Evolutionary conservation across 2,888 invertebrate genomes (phyloP), one percentile per base, ranked within the genome.

Genomic region (Drosophila multiciliata): DNA sequence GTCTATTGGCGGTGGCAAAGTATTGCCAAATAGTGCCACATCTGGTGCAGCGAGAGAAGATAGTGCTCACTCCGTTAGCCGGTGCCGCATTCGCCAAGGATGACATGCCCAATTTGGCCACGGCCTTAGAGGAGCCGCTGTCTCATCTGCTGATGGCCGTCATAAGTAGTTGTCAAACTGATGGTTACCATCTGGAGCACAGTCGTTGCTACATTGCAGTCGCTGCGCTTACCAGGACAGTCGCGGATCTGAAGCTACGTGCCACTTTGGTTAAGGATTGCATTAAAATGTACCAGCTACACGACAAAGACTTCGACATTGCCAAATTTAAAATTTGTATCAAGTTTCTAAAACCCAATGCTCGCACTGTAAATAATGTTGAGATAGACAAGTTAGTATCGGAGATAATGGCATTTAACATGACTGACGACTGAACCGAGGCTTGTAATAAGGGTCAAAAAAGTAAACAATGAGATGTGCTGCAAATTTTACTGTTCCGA

Each of bases 151-250:
- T 86, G 11, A 68, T 74, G 58, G 72, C 86, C 7, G 45, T 86
- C 12, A 78, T 87, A 36, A 75, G 86, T 33, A 86, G 85, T 40
- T 87, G 90, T 66, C 90, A 89, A 57, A 75, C 88, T 9, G 80
- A 85, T 62, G 90, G 85, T 1, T 78, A 73, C 57, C 67, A 73
- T 26, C 58, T 86, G 63, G 59, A 70, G 61, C 74, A 85, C 38
- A 89, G 85, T 63, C 75, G 78, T 35, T 89, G 86, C 32, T 73
- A 76, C 35, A 76, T 86, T 20, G 88, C 90, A 0, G 23, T 88
- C 5, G 67, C 67, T 0, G 86, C 86, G 1, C 61, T 88, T 2
- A 58, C 36, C 20, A 75, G 69, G 26, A 86, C 86, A 0, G 66
- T 88, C 20, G 33, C 57, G 4, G 63, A 89, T 53, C 9, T 42